These are phyloP conservation scores for Nyctalus aviator DNA, from an alignment of 2,797 vertebrate species.

Conservation along the genomic window DNA sequence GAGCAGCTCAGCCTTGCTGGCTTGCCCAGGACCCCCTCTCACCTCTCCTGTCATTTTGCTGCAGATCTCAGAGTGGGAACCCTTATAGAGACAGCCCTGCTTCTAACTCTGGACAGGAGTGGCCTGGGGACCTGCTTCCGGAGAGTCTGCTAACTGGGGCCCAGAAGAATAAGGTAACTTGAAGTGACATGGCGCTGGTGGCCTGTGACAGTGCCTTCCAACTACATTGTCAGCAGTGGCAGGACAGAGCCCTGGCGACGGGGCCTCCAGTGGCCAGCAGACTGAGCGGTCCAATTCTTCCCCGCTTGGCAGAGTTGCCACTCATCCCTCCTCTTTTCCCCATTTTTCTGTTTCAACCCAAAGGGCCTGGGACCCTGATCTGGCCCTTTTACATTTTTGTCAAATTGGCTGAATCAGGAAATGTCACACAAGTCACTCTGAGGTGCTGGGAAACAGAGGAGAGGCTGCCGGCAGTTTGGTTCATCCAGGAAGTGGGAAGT, in stretches of 20 bases:
- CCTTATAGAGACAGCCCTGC: constrained; percentile 30
- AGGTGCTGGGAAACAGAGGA: not conserved
- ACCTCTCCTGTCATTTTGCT: constrained; percentile 43
- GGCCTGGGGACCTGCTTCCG: constrained; percentile 10
- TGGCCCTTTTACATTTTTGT: not conserved
- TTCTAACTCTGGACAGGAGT: not conserved
- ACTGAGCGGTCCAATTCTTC: not conserved
- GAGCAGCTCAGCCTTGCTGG: not conserved
- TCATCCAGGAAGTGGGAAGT: not conserved
- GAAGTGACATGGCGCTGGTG: not conserved
- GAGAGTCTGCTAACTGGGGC: not conserved
- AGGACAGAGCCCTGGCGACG: not conserved
- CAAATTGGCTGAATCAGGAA: not conserved
- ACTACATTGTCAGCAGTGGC: not conserved
- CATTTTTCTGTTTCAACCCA: not conserved
- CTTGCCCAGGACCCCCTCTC: not conserved
- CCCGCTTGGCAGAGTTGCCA: not conserved
- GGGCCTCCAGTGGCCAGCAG: not conserved
- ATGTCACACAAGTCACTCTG: not conserved
- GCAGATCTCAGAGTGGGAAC: constrained; percentile 72
- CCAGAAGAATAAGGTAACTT: constrained; percentile 81
- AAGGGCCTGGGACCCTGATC: not conserved
- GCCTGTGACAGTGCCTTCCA: not conserved
- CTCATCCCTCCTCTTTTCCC: not conserved
- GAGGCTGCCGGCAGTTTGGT: not conserved